Evolutionary conservation across 2,113 vertebrate genomes (phyloP).

Genomic region (Mesoclemmys tuberculata): DNA sequence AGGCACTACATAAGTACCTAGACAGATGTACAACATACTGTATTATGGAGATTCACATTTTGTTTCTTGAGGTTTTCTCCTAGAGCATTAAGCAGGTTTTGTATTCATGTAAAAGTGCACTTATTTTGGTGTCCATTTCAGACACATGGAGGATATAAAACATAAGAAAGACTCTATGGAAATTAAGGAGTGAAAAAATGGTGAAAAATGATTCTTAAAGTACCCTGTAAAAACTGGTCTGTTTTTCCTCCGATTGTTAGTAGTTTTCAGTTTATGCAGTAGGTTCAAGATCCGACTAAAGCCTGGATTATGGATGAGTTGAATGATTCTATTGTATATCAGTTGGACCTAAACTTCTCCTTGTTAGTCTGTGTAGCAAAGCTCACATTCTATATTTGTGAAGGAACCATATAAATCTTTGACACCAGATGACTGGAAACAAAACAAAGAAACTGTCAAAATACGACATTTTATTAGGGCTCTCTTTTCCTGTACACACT

Average conservation of each 20-base stretch:
- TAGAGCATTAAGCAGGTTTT: background rate
- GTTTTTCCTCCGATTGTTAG: background rate
- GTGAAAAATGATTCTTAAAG: background rate
- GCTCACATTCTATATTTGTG: background rate
- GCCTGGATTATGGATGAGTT: fast-evolving
- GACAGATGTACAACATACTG: background rate
- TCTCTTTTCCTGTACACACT: background rate
- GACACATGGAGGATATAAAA: background rate
- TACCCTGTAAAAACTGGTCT: background rate
- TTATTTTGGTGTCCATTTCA: background rate
- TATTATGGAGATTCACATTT: fast-evolving
- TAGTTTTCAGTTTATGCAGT: background rate
- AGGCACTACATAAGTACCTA: background rate
- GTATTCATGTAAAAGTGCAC: background rate
- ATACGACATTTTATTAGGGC: background rate
- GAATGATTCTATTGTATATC: background rate
- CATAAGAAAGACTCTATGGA: background rate
- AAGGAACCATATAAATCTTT: background rate
- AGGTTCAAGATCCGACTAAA: background rate
- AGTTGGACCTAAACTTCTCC: background rate
- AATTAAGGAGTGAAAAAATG: conserved; percentile 14
- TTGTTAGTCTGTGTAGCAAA: background rate
- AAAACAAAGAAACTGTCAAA: conserved; percentile 21
- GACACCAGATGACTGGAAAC: conserved; percentile 8
- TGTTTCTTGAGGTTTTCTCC: background rate